A percentile compares a stretch with the other conserved stretches of the same genome.
Evolutionary conservation across 2,113 vertebrate species (phyloP).

Genomic region (Poeciliopsis retropinna): DNA sequence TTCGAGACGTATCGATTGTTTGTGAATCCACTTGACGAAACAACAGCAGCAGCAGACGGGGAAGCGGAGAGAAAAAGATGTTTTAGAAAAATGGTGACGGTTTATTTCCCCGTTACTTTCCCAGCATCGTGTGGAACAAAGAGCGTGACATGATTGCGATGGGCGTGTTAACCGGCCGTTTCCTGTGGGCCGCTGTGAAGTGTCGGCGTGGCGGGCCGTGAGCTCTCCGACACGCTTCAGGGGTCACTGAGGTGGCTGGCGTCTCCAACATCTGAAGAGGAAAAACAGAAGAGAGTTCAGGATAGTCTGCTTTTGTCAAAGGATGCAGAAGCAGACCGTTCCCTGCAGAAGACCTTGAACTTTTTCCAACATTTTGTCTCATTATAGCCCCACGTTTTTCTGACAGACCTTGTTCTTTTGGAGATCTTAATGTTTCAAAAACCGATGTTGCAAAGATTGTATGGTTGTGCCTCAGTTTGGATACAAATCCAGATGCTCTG

Average conservation of each 20-base stretch:
- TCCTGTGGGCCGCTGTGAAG: background rate
- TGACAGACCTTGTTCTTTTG: no score
- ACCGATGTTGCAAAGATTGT: no score
- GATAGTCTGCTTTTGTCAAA: no score
- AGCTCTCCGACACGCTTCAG: background rate
- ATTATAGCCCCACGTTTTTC: no score
- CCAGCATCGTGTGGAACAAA: background rate
- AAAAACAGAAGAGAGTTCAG: background rate
- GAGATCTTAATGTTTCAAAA: no score
- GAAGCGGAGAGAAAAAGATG: background rate
- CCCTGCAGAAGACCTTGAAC: background rate
- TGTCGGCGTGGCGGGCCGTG: no score
- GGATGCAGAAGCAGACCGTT: no score
- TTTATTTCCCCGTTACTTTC: constrained; percentile 1
- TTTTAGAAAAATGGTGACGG: background rate
- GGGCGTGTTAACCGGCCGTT: background rate
- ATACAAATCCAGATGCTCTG: no score
- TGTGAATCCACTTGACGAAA: constrained; percentile 6
- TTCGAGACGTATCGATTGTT: constrained; percentile 4
- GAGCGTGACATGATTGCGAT: background rate
- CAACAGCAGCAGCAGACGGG: background rate
- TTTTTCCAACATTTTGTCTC: background rate
- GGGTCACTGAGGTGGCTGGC: background rate
- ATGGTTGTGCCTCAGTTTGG: no score
- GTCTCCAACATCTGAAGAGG: background rate